Conservation (phyloP, 2,888 invertebrate species). For the Microchrysa polita region DNA sequence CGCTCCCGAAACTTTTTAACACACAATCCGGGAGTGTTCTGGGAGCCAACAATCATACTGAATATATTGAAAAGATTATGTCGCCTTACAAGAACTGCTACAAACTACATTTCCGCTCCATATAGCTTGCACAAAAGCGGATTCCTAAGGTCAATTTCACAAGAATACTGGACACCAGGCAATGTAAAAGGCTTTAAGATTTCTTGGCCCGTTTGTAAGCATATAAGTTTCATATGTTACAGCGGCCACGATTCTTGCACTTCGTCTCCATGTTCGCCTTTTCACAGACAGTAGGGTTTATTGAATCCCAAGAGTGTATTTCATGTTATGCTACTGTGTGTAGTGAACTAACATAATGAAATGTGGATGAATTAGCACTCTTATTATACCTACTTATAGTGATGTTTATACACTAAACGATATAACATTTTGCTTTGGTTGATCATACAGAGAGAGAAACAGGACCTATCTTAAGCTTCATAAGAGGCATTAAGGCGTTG, state of each 20-base stretch:
- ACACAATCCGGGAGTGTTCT: background rate
- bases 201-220: background rate
- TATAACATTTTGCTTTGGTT: no score
- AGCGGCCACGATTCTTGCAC: background rate
- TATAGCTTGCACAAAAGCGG: constrained; percentile 5
- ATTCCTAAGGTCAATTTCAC: background rate
- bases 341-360: no score
- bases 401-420: no score
- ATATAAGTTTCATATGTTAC: background rate
- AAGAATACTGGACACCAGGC: background rate
- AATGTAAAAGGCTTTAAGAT: background rate
- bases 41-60: constrained; percentile 9
- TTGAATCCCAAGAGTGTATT: background rate
- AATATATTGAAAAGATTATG: constrained; percentile 13
- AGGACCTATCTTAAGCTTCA: no score
- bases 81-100: constrained; percentile 5
- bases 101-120: constrained; percentile 15
- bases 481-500: no score
- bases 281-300: background rate
- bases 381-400: no score
- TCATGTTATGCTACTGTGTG: no score
- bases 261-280: background rate
- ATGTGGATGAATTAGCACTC: no score
- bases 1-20: background rate
- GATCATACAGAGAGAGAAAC: no score